Base-by-base conservation (phyloP, 2,797 vertebrate genomes). In the Loris lydekkerianus region DNA sequence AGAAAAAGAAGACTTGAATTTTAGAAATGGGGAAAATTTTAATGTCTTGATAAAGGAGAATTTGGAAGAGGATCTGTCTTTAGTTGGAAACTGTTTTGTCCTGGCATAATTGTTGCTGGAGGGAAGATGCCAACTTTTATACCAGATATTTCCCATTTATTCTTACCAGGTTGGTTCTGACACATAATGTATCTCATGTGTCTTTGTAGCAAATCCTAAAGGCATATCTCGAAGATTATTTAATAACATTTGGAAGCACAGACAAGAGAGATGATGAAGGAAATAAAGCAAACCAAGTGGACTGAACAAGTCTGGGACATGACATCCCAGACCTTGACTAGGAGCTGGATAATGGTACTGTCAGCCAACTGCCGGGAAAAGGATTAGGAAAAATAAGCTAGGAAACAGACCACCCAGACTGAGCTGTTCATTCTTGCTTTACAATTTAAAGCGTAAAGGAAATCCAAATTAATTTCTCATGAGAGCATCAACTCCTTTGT, bases 241-340 rank as follows among this genome's bases (percentile, higher is more conserved):
- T 96, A 97, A 94, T 94, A 92, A 80, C 77, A 92, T 96, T 93
- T 98, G 97, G 77, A 97, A 95, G 87, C 94, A 89, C 80, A 98
- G 97, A 95, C 78, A 86, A 56, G 78, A 95, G 65, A 83, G 94
- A 97, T 95, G 95, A 96, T 93, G 60, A 70, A 94, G 95, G 89
- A 94, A 92, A 93, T 77, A 97, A 87, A 98, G 96, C 96, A 97
- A 98, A 93, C 95, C 94, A 96, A 96, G 96, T 96, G 93, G 97
- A 97, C 69, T 97, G 97, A 89, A 84, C 83, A 98, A 97, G 88
- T 95, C 97, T 97, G 97, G 97, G 97, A 97, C 97, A 89, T 77
- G 95, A 92, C 92, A 97, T 97, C 97, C 94, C 95, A 97, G 96
- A 96, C 60, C 49, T n/a, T 49, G 29, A 27, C 1, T 53, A 82